Percentiles rank a stretch among this genome's conserved stretches.
Conservation (phyloP, 2,888 invertebrate species). For the Chaitophorus viminalis region DNA sequence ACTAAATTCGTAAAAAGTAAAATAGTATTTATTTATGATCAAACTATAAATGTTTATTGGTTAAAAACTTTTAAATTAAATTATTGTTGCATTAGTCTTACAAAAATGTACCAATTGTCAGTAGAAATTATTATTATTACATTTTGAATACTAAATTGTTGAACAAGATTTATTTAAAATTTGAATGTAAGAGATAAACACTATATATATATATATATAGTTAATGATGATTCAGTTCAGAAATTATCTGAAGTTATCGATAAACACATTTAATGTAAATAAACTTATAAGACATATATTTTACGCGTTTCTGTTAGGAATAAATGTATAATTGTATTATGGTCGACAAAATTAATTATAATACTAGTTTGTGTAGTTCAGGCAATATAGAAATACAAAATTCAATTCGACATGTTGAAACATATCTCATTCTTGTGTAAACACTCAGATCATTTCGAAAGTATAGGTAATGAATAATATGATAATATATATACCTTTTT, state of each 20-base stretch:
- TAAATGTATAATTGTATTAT: not conserved
- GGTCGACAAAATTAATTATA: not conserved
- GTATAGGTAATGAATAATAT: not conserved
- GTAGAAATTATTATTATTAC: not conserved
- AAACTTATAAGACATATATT: not conserved
- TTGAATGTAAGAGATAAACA: not conserved
- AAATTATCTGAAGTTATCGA: not conserved
- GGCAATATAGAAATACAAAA: not conserved
- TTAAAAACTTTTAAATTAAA: not conserved
- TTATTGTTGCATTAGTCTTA: not conserved
- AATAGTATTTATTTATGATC: not conserved
- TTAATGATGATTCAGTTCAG: too few relatives aligned
- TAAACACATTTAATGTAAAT: not conserved
- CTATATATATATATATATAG: not conserved
- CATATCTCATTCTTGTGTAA: not conserved
- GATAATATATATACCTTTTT: slow-evolving; percentile 1
- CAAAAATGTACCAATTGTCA: not conserved
- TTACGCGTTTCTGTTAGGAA: not conserved
- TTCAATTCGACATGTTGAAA: not conserved
- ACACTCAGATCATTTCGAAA: not conserved
- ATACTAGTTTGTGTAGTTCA: not conserved
- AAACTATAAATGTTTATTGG: not conserved
- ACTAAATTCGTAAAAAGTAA: too few relatives aligned
- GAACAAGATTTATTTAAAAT: not conserved
- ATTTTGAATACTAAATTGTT: not conserved